Base-by-base conservation (phyloP, 2,113 vertebrate genomes). In the Amblyopsis rosae region DNA sequence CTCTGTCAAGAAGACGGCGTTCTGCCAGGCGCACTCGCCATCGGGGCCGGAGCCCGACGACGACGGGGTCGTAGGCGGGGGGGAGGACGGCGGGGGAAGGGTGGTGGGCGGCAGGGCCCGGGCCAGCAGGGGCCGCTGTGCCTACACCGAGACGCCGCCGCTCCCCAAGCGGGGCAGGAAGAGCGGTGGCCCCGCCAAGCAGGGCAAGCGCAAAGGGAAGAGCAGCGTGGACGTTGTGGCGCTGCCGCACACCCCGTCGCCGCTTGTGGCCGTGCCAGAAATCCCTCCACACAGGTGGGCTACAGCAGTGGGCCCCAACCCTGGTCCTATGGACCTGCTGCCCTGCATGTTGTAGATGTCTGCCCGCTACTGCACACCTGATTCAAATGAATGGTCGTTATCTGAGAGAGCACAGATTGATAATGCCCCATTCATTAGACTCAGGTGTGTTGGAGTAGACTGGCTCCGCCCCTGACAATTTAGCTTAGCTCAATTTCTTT, bases 1-100 rank as follows among this genome's bases (percentile, higher is more conserved):
- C 80, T 96, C 95, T 0, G 98, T 99, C 56, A 96, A 96, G 73
- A 99, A 99, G 87, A 99, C 97, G 0, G 97, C 97, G 1, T 99
- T 94, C 81, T 99, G 98, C 45, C 96, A 91, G 79, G 93, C 86
- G 4, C 98, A 99, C 70, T 97, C 96, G 0, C 98, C 98, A 0
- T 92, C 93, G 0, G 92, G 80, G 35, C 90, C 93, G 50, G 92
- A 91, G 3, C 68, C 89, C 26, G 26, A 26, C 26, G 26, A 26
- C 2, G 26, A 26, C 2, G 19, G 19, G 0, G 50, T 47, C 6
- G 89, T 86, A 9, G 71, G 87, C 75, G 67, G 90, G 33, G 92
- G 87, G 75, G 65, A 90, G 35, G 93, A 94, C 50, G 89, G 84
- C 4, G 91, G 82, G 56, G 91, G 92, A 33, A 80, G 93, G 61